Percentiles rank a stretch among this genome's conserved stretches.
These are phyloP conservation scores for Hemibagrus wyckioides DNA, from an alignment of 2,113 vertebrate genomes.

Conservation along the genomic window DNA sequence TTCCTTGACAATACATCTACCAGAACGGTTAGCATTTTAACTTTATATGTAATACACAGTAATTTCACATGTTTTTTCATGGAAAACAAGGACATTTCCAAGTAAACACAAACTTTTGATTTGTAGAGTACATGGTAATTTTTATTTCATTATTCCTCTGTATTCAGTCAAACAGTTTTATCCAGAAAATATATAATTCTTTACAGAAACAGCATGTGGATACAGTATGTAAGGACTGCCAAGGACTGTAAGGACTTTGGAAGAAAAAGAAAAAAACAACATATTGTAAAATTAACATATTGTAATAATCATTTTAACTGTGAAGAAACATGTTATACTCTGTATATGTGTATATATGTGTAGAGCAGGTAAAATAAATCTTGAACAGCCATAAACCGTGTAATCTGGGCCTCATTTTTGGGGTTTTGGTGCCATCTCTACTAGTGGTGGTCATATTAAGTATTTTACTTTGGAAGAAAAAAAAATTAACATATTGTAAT, in stretches of 20 bases:
- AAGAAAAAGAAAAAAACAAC: too few relatives aligned
- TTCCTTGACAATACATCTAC: conserved; percentile 31
- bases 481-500: neutral
- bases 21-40: conserved; percentile 18
- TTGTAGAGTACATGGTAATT: neutral
- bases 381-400: neutral
- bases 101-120: too few relatives aligned
- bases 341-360: too few relatives aligned
- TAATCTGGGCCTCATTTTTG: neutral
- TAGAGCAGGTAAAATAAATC: too few relatives aligned
- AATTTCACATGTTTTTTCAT: too few relatives aligned
- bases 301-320: too few relatives aligned
- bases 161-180: neutral
- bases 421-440: neutral
- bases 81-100: too few relatives aligned
- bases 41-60: too few relatives aligned
- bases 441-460: neutral
- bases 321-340: neutral
- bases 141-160: neutral
- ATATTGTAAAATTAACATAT: too few relatives aligned
- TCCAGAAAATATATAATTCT: neutral
- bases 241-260: neutral
- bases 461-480: neutral
- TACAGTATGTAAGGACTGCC: conserved; percentile 30
- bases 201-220: conserved; percentile 40